These are phyloP conservation scores for Eristalis intricaria DNA, from an alignment of 2,888 invertebrate species.

Conservation along the genomic window DNA sequence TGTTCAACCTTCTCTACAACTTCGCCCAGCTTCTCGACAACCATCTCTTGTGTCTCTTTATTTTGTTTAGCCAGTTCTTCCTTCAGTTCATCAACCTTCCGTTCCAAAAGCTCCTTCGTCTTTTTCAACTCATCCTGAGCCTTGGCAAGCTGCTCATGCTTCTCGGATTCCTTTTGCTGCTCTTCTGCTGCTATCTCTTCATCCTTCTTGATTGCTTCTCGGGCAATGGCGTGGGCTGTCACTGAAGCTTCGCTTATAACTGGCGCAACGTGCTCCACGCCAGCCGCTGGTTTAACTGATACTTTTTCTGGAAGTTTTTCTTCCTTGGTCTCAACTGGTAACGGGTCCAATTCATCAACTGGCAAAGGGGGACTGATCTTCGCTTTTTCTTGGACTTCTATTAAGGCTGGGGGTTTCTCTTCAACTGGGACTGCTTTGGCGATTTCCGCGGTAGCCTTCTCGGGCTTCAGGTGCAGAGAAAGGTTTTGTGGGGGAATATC, in stretches of 20 bases:
- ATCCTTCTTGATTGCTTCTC: constrained; percentile 82
- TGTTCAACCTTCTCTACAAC: constrained; percentile 78
- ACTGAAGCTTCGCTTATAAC: constrained; percentile 12
- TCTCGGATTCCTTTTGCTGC: constrained; percentile 74
- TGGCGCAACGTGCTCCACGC: constrained; percentile 12
- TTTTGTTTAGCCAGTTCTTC: constrained; percentile 81
- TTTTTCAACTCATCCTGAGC: constrained; percentile 78
- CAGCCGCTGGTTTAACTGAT: constrained; percentile 18
- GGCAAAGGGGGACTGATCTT: constrained; percentile 76
- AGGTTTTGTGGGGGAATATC: constrained; percentile 36
- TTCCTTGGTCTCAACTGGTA: background rate
- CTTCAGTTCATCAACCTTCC: constrained; percentile 81
- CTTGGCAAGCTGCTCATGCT: constrained; percentile 77
- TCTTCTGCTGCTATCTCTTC: constrained; percentile 80
- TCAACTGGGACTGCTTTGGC: constrained; percentile 25
- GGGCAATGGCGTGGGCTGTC: constrained; percentile 75
- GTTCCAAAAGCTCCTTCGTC: constrained; percentile 78
- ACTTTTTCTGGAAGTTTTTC: constrained; percentile 25
- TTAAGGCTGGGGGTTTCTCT: constrained; percentile 30
- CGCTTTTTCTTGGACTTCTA: constrained; percentile 50
- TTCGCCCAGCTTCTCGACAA: constrained; percentile 77
- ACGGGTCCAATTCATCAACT: constrained; percentile 74
- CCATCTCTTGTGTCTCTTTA: constrained; percentile 77
- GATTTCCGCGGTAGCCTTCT: constrained; percentile 60
- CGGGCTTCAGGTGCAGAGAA: constrained; percentile 1